These are phyloP conservation scores for Patella ulyssiponensis DNA, from an alignment of 2,888 invertebrate genomes.

Conservation along the genomic window DNA sequence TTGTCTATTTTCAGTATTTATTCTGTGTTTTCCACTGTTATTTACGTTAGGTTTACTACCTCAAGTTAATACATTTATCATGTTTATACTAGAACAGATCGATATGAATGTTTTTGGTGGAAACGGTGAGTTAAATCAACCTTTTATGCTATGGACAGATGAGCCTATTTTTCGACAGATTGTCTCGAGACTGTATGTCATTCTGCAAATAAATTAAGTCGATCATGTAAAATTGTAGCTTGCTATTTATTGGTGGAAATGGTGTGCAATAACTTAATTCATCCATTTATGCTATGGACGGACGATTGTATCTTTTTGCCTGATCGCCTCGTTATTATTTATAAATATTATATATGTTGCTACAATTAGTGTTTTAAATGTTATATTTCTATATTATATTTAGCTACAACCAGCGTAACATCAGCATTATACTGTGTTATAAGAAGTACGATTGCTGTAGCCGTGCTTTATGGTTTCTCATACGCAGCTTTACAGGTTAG, in stretches of 20 bases:
- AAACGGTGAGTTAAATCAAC: slow-evolving; percentile 76
- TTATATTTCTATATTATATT: slow-evolving; percentile 26
- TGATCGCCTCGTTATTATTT: too few relatives aligned
- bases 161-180: too few relatives aligned
- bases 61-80: slow-evolving; percentile 94
- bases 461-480: slow-evolving; percentile 78
- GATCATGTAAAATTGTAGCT: too few relatives aligned
- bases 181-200: too few relatives aligned
- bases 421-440: slow-evolving; percentile 86
- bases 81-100: slow-evolving; percentile 94
- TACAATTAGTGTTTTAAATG: too few relatives aligned
- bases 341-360: too few relatives aligned
- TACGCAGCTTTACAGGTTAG: slow-evolving; percentile 82
- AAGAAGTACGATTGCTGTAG: slow-evolving; percentile 85
- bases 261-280: too few relatives aligned
- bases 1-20: slow-evolving; percentile 75
- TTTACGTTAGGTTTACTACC: slow-evolving; percentile 97
- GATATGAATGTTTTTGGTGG: slow-evolving; percentile 79
- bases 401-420: slow-evolving; percentile 74
- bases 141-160: too few relatives aligned
- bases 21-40: slow-evolving; percentile 92
- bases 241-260: too few relatives aligned
- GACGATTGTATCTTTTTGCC: too few relatives aligned
- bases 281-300: too few relatives aligned
- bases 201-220: too few relatives aligned